Percentiles rank a stretch among this genome's conserved stretches.
These are phyloP conservation scores for Eupelmus urozonus DNA, from an alignment of 2,888 invertebrate species.

Conservation along the genomic window DNA sequence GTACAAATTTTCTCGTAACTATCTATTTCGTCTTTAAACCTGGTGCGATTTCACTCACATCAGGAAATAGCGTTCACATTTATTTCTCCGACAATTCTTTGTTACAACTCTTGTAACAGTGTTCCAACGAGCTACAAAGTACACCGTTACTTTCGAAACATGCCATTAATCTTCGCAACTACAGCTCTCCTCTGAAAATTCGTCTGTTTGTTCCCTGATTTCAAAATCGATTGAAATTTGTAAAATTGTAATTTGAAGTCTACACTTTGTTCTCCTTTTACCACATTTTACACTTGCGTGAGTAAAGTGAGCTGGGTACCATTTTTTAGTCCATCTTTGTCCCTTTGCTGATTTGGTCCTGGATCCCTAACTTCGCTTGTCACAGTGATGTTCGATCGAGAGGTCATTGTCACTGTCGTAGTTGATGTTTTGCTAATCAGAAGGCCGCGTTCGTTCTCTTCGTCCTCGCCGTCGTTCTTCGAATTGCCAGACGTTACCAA, in stretches of 20 bases:
- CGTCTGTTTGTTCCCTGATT: constrained; percentile 41
- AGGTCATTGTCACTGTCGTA: constrained; percentile 81
- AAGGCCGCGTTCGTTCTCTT: constrained; percentile 79
- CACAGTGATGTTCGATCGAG: constrained; percentile 78
- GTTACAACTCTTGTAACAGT: background rate
- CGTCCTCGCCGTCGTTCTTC: constrained; percentile 74
- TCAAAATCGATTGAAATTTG: constrained; percentile 47
- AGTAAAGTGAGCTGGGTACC: constrained; percentile 69
- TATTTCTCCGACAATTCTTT: too few relatives aligned
- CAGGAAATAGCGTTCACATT: too few relatives aligned
- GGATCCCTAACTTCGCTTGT: constrained; percentile 64
- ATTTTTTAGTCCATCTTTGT: constrained; percentile 67
- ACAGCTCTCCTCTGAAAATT: background rate
- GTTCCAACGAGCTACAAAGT: background rate
- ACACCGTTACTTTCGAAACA: background rate
- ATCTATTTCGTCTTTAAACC: constrained; percentile 2
- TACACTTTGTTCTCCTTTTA: background rate
- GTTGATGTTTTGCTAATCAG: constrained; percentile 79
- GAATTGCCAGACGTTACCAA: constrained; percentile 66
- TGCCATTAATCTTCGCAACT: background rate
- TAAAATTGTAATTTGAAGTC: constrained; percentile 30
- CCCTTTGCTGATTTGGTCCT: constrained; percentile 56
- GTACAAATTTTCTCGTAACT: constrained; percentile 1
- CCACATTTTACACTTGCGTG: constrained; percentile 66
- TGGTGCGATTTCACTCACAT: too few relatives aligned